Conservation (phyloP, 1,140 invertebrate species). For the Trialeurodes vaporariorum region DNA sequence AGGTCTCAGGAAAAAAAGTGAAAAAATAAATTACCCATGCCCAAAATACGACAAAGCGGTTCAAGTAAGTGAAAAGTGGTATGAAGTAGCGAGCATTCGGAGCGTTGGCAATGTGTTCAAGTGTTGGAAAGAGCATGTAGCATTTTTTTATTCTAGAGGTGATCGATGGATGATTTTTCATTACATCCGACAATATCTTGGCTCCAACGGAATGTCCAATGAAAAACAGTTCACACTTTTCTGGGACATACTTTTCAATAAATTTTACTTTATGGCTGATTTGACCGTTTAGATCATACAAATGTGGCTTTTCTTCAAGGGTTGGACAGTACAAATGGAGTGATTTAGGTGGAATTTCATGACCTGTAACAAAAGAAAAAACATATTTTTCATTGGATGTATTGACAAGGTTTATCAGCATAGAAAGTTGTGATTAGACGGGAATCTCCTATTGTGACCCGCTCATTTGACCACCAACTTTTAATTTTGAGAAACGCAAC, state of each 20-base stretch:
- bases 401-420: too few species aligned
- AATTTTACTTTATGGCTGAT: constrained; percentile 69
- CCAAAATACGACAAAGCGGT: constrained; percentile 42
- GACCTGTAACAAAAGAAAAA: constrained; percentile 34
- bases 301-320: constrained; percentile 34
- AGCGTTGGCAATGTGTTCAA: constrained; percentile 61
- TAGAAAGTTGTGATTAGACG: too few species aligned
- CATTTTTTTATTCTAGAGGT: constrained; percentile 38
- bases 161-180: constrained; percentile 42
- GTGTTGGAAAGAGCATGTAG: constrained; percentile 69
- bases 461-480: too few species aligned
- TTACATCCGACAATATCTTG: constrained; percentile 62
- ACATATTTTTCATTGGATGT: neutral
- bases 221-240: constrained; percentile 51
- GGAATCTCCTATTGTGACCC: too few species aligned
- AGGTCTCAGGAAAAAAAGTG: too few species aligned
- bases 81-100: constrained; percentile 51
- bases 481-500: too few species aligned
- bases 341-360: constrained; percentile 43
- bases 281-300: constrained; percentile 59
- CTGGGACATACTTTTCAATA: constrained; percentile 55
- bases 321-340: constrained; percentile 20
- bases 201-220: constrained; percentile 77
- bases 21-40: constrained; percentile 33
- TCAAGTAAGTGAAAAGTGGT: constrained; percentile 29